A percentile compares a stretch with the other conserved stretches of the same genome.
These are phyloP conservation scores for Drosophila aldrichi DNA, from an alignment of 2,888 invertebrate genomes.

Conservation along the genomic window DNA sequence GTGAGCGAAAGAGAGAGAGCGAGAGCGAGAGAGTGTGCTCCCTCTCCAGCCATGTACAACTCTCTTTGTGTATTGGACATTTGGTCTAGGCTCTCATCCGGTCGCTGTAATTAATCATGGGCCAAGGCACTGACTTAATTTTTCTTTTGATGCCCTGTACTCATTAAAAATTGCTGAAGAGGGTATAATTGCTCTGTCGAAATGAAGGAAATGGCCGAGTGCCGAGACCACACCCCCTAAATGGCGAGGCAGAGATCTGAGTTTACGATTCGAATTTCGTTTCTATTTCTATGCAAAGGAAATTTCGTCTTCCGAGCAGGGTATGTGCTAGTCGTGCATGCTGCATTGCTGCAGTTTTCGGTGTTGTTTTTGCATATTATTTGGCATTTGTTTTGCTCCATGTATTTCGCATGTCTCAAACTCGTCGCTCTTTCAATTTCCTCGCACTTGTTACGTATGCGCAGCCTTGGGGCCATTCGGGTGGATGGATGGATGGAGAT, in stretches of 20 bases:
- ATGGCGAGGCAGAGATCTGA: not conserved
- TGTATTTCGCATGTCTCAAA: not conserved
- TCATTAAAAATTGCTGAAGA: conserved; percentile 7
- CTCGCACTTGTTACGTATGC: conserved; percentile 16
- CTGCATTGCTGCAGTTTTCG: too few relatives aligned
- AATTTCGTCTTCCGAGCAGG: too few relatives aligned
- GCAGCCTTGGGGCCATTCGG: not conserved
- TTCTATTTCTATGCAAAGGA: too few relatives aligned
- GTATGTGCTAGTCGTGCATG: not conserved
- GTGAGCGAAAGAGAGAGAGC: too few relatives aligned
- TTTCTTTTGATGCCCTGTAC: conserved; percentile 41
- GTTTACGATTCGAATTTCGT: not conserved
- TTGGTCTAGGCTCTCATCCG: conserved; percentile 53
- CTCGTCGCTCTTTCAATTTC: conserved; percentile 16
- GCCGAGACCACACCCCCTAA: too few relatives aligned
- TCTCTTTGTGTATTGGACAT: conserved; percentile 25
- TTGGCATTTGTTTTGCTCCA: conserved; percentile 19
- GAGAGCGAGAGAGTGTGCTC: too few relatives aligned
- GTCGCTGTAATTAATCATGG: conserved; percentile 71
- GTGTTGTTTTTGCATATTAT: conserved; percentile 54
- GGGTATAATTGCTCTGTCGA: conserved; percentile 9
- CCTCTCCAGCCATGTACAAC: not conserved
- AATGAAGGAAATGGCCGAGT: not conserved
- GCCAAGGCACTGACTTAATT: conserved; percentile 76
- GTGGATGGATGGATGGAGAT: not conserved